Conservation (phyloP, 2,888 invertebrate species). For the Phytoseiulus persimilis region DNA sequence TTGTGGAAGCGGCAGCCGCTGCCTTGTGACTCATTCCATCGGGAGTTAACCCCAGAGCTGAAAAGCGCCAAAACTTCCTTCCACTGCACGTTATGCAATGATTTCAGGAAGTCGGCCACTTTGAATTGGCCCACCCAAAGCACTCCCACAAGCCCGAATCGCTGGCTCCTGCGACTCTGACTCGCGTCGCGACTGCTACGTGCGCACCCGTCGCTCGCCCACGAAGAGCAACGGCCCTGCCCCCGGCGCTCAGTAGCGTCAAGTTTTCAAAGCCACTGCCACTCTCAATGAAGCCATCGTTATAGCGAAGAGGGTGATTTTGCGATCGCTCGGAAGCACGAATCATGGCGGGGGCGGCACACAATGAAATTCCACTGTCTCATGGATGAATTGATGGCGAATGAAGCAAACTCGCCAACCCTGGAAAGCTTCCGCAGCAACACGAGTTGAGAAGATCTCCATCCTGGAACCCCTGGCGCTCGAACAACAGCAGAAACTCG, state of each 20-base stretch:
- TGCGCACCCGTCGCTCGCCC: background rate
- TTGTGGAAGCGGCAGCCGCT: background rate
- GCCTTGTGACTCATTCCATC: background rate
- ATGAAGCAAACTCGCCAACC: too few species aligned
- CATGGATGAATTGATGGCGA: too few species aligned
- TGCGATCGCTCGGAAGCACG: too few species aligned
- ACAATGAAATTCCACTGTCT: too few species aligned
- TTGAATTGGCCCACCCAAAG: background rate
- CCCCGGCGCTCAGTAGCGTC: background rate
- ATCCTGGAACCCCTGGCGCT: too few species aligned
- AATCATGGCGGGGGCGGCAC: too few species aligned
- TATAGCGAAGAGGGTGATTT: too few species aligned
- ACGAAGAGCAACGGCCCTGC: background rate
- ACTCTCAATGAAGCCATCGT: background rate
- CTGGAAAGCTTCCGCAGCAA: too few species aligned
- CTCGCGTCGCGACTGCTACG: background rate
- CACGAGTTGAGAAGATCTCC: too few species aligned
- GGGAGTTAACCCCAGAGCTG: background rate
- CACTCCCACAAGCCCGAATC: background rate
- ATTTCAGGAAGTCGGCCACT: background rate
- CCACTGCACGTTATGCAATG: background rate
- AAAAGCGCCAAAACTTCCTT: background rate
- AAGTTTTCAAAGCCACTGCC: background rate
- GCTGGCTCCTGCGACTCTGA: background rate
- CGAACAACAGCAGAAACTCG: too few species aligned